Evolutionary conservation across 2,113 vertebrate species (phyloP).

Genomic region (Triplophysa tibetana): DNA sequence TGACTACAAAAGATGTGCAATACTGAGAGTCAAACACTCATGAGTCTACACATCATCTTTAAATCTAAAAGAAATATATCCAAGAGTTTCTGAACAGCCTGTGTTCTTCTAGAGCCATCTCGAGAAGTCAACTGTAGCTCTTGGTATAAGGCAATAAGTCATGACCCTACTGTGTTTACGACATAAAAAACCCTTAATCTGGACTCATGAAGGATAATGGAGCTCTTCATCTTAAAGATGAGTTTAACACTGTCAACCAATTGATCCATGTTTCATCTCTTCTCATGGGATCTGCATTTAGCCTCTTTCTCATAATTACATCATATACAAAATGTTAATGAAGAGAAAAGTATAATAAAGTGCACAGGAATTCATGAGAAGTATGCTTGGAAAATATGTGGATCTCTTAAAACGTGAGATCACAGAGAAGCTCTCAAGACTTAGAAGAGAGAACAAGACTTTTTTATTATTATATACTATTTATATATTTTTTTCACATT

Average conservation of each 20-base stretch:
- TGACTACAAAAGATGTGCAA: constrained; percentile 33
- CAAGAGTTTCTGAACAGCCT: constrained; percentile 43
- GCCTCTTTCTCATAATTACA: constrained; percentile 34
- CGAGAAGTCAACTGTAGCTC: not conserved
- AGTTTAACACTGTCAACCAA: constrained; percentile 20
- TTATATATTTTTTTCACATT: too few species aligned
- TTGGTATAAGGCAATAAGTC: not conserved
- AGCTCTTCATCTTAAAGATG: constrained; percentile 20
- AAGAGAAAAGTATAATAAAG: not conserved
- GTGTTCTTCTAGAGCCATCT: not conserved
- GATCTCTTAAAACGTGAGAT: too few species aligned
- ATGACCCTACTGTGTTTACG: constrained; percentile 37
- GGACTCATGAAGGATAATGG: constrained; percentile 37
- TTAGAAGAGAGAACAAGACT: too few species aligned
- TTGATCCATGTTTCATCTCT: constrained; percentile 42
- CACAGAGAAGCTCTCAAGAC: too few species aligned
- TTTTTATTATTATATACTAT: too few species aligned
- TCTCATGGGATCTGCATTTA: constrained; percentile 19
- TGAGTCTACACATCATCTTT: not conserved
- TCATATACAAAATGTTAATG: constrained; percentile 4
- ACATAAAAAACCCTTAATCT: constrained; percentile 29
- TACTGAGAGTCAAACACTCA: constrained; percentile 14
- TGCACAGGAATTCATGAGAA: constrained; percentile 8
- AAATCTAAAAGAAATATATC: not conserved
- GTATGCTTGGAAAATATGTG: not conserved